These are phyloP conservation scores for Agonopterix arenella DNA, from an alignment of 2,888 invertebrate species.

Conservation along the genomic window DNA sequence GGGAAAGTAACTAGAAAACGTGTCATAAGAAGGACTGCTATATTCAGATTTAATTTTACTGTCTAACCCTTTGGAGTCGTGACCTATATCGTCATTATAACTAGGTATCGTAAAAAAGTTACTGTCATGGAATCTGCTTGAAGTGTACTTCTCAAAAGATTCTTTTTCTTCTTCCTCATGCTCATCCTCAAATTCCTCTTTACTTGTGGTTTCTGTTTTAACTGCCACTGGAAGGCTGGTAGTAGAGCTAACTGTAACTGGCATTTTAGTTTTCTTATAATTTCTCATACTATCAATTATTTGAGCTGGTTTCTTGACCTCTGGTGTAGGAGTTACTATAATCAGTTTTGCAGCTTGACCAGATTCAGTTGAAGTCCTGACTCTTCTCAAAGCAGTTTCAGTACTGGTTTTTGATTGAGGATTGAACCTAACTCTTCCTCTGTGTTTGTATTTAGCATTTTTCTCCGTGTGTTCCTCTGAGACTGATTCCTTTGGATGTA, in stretches of 20 bases:
- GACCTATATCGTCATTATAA: slow-evolving; percentile 47
- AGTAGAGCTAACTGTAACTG: slow-evolving; percentile 28
- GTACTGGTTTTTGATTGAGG: slow-evolving; percentile 43
- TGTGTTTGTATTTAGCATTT: slow-evolving; percentile 67
- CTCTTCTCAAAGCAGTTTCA: slow-evolving; percentile 33
- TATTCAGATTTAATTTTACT: slow-evolving; percentile 48
- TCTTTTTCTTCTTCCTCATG: slow-evolving; percentile 47
- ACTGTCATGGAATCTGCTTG: slow-evolving; percentile 68
- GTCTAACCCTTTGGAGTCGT: slow-evolving; percentile 37
- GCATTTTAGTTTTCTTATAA: slow-evolving; percentile 57
- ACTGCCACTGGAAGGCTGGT: slow-evolving; percentile 31
- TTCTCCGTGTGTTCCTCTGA: slow-evolving; percentile 64
- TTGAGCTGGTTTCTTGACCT: slow-evolving; percentile 53
- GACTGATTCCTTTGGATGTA: slow-evolving; percentile 53
- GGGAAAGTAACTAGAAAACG: slow-evolving; percentile 53
- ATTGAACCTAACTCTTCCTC: slow-evolving; percentile 58
- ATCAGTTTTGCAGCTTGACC: slow-evolving; percentile 42
- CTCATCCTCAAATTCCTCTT: slow-evolving; percentile 38
- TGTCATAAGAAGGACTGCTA: slow-evolving; percentile 40
- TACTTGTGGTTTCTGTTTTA: slow-evolving; percentile 24
- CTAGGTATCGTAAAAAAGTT: slow-evolving; percentile 71
- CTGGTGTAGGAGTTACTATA: slow-evolving; percentile 62
- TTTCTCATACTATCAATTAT: slow-evolving; percentile 58
- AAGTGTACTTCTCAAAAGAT: slow-evolving; percentile 61
- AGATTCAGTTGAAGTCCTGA: slow-evolving; percentile 15